Base-by-base conservation (phyloP, 1,140 invertebrate species). In the Drosophila nasuta region DNA sequence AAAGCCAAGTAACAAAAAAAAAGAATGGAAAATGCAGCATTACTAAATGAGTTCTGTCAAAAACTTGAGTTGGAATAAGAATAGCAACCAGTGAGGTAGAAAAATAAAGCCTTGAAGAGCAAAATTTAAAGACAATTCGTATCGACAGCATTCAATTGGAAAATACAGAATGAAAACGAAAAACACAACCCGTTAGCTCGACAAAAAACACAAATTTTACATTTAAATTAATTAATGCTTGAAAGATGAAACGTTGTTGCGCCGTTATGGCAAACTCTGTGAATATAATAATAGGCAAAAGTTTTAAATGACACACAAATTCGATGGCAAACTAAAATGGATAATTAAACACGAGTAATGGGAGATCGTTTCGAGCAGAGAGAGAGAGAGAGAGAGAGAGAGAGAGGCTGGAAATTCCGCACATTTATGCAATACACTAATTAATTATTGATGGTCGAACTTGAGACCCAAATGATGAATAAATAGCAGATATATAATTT, bases 391-490 rank as follows among this genome's bases (percentile, higher is more conserved):
- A n/a, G n/a, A n/a, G n/a, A 4, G 25, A 11, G 20, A 10, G 43
- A 45, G 4, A 41, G 72, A 51, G 6, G 6, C 10, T 41, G 15
- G 15, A 17, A 63, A 67, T 75, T 54, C 33, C 33, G 33, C 13
- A 5, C 13, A 33, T 11, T 56, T 11, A 11, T 17, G 1, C n/a
- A 56, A 38, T 38, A 28, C 33, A 81, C 63, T 54, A 10, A 56
- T 49, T 17, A 33, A 15, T 43, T 41, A 48, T 65, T 56, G 30
- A 52, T 46, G 20, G 15, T 1, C 17, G 56, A 38, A 48, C 63
- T 35, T 17, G 11, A 59, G 45, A 65, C 30, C 56, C 17, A 54
- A 62, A 65, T 75, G 60, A 71, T 54, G 70, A 51, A 52, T 71
- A 60, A 60, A 71, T 52, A 62, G 51, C 41, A 43, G n/a, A 5